These are phyloP conservation scores for Plectrocnemia conspersa DNA, from an alignment of 1,140 invertebrate species.

Conservation along the genomic window DNA sequence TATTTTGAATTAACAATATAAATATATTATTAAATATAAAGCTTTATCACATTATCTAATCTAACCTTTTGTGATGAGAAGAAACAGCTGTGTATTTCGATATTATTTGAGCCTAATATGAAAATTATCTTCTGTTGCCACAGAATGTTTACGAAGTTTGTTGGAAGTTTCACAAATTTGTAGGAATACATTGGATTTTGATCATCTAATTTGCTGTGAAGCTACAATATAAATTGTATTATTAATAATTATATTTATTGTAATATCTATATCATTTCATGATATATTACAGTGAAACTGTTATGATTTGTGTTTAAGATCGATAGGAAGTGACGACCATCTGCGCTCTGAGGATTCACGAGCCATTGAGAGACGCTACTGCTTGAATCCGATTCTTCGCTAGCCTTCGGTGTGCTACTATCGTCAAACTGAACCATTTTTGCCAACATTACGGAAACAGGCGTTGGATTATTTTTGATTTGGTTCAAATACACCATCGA, in stretches of 20 bases:
- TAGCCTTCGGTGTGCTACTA: background rate
- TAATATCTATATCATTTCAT: background rate
- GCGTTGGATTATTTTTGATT: conserved; percentile 29
- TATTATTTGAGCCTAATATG: conserved; percentile 21
- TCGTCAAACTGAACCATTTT: background rate
- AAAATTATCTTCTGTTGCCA: conserved; percentile 30
- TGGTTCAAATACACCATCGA: too few relatives aligned
- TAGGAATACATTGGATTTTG: conserved; percentile 20
- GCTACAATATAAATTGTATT: conserved; percentile 3
- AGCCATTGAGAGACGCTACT: conserved; percentile 10
- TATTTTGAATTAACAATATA: conserved; percentile 7
- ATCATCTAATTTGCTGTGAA: conserved; percentile 27
- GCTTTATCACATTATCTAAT: background rate
- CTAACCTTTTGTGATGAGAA: conserved; percentile 24
- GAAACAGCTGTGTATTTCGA: conserved; percentile 29
- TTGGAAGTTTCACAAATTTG: conserved; percentile 20
- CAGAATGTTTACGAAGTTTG: conserved; percentile 21
- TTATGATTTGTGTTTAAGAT: conserved; percentile 22
- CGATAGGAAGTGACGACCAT: conserved; percentile 29
- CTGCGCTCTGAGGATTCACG: conserved; percentile 25
- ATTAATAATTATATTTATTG: background rate
- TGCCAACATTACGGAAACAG: conserved; percentile 17
- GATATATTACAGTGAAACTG: conserved; percentile 15
- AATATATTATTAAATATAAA: conserved; percentile 3
- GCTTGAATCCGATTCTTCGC: background rate